Conservation (phyloP, 2,797 vertebrate genomes). For the Hipposideros larvatus region DNA sequence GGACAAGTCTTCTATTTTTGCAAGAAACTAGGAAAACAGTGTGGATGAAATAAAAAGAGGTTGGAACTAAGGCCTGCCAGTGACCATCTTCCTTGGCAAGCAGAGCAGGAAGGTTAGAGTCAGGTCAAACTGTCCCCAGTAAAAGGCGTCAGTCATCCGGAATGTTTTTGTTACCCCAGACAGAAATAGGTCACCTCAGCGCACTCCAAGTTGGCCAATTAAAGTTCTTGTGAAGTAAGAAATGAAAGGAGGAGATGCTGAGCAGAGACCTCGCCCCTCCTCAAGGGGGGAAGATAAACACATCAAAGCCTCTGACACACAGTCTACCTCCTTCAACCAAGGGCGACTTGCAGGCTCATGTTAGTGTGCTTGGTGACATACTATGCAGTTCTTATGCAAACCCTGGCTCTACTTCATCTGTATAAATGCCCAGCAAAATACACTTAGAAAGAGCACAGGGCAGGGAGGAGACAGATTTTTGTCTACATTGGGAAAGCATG, state of each 20-base stretch:
- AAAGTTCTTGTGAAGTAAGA: slow-evolving; percentile 52
- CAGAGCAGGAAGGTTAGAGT: slow-evolving; percentile 72
- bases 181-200: slow-evolving; percentile 77
- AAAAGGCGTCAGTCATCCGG: slow-evolving; percentile 68
- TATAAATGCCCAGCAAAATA: neutral
- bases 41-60: slow-evolving; percentile 60
- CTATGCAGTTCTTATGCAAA: neutral
- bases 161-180: slow-evolving; percentile 65
- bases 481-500: neutral
- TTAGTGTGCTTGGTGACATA: neutral
- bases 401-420: neutral
- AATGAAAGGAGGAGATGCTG: neutral
- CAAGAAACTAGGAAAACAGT: slow-evolving; percentile 66
- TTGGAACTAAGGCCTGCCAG: neutral
- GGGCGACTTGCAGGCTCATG: neutral
- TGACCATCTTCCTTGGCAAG: slow-evolving; percentile 60
- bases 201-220: slow-evolving; percentile 63
- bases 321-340: neutral
- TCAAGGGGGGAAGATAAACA: slow-evolving; percentile 35
- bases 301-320: neutral
- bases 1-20: slow-evolving; percentile 75
- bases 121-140: slow-evolving; percentile 71
- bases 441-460: neutral
- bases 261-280: neutral
- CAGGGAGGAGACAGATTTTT: neutral